These are phyloP conservation scores for Sarcophaga carnaria DNA, from an alignment of 2,888 invertebrate genomes.

Conservation along the genomic window DNA sequence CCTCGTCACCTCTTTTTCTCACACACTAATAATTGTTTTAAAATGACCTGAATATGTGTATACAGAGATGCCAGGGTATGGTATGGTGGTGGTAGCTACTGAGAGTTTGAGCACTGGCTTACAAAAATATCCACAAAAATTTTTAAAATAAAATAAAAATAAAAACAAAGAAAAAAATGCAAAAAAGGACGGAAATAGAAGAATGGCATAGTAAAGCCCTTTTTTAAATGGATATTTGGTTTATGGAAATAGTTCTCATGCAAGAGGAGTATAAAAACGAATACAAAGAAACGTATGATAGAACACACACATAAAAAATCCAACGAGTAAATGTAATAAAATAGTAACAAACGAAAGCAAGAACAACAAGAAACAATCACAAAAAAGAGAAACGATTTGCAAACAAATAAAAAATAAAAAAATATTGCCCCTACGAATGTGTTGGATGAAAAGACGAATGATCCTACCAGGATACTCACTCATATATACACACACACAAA, in stretches of 20 bases:
- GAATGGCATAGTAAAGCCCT: conserved; percentile 50
- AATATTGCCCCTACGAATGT: conserved; percentile 22
- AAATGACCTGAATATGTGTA: conserved; percentile 69
- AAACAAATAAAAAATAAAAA: conserved; percentile 67
- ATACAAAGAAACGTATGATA: conserved; percentile 28
- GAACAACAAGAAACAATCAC: conserved; percentile 22
- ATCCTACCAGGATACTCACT: conserved; percentile 48
- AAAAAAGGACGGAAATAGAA: not conserved
- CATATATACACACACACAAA: conserved; percentile 1
- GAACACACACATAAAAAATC: conserved; percentile 38
- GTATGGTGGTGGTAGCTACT: not conserved
- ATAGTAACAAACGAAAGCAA: conserved; percentile 36
- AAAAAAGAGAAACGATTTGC: conserved; percentile 35
- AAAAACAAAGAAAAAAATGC: not conserved
- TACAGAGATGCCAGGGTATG: not conserved
- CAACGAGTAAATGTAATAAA: conserved; percentile 51
- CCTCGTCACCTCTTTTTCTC: conserved; percentile 4
- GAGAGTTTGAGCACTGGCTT: conserved; percentile 1
- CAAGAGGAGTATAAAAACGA: not conserved
- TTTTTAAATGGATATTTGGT: conserved; percentile 68
- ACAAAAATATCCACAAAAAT: conserved; percentile 36
- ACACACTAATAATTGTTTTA: conserved; percentile 69
- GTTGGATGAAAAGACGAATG: conserved; percentile 60
- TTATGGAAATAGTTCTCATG: conserved; percentile 69
- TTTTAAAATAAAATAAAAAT: conserved; percentile 5